Conservation (phyloP, 1,140 invertebrate genomes). For the Diuraphis noxia region DNA sequence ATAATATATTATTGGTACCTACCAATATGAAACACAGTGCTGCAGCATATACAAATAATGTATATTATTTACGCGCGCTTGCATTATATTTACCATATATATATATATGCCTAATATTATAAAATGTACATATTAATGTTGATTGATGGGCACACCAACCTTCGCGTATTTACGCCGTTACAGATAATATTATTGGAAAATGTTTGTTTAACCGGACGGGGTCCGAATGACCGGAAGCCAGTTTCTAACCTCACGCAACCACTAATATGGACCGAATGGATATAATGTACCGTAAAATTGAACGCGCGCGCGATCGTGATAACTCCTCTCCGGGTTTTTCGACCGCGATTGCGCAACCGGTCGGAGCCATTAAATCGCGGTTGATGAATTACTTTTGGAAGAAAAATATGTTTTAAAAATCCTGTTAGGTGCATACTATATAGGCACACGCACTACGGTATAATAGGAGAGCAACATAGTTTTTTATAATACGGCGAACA, state of each 20-base stretch:
- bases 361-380: conserved; percentile 10
- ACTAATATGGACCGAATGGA: neutral
- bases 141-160: no score
- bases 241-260: conserved; percentile 13
- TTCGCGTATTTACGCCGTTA: conserved; percentile 7
- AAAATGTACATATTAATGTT: no score
- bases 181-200: neutral
- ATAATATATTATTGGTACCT: no score
- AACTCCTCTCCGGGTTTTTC: neutral
- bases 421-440: neutral
- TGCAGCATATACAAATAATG: neutral
- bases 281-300: conserved; percentile 51
- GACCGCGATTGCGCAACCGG: neutral
- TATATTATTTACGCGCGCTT: no score
- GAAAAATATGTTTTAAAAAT: neutral
- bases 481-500: neutral
- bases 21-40: neutral
- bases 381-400: conserved; percentile 31
- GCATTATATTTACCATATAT: neutral
- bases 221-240: conserved; percentile 27
- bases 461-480: neutral
- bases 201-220: conserved; percentile 25
- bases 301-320: neutral
- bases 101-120: neutral
- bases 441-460: neutral